phyloP scores from a whole-genome alignment of 2,888 invertebrate species.

The Drosophila atripex region DNA sequence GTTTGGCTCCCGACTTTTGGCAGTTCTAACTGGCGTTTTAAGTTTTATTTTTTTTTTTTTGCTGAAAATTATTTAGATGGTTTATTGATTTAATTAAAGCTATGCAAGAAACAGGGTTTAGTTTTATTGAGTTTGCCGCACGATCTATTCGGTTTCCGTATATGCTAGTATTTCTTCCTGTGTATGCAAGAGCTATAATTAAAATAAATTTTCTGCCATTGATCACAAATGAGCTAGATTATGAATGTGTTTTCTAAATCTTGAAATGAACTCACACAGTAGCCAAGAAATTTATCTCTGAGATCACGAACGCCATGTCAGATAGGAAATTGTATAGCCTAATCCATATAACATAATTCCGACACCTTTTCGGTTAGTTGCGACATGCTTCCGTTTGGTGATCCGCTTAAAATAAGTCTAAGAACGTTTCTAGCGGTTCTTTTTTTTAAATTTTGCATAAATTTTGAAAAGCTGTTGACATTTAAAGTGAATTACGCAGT shows the following conservation, averaged over 20 bases:
- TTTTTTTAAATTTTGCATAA: conserved; percentile 3
- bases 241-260: conserved; percentile 33
- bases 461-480: conserved; percentile 49
- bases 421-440: conserved; percentile 24
- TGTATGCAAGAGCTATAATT: conserved; percentile 54
- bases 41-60: conserved; percentile 17
- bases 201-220: conserved; percentile 56
- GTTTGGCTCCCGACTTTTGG: conserved; percentile 24
- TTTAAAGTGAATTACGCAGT: conserved; percentile 40
- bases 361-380: conserved; percentile 48
- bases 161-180: conserved; percentile 51
- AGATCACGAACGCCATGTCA: conserved; percentile 50
- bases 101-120: conserved; percentile 27
- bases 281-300: conserved; percentile 47
- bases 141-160: conserved; percentile 62
- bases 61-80: conserved; percentile 44
- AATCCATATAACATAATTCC: conserved; percentile 63
- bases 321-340: conserved; percentile 59
- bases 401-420: conserved; percentile 55
- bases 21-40: conserved; percentile 23
- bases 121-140: conserved; percentile 35
- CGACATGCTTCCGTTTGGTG: conserved; percentile 66
- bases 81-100: conserved; percentile 74
- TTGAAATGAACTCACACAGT: conserved; percentile 58
- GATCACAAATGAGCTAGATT: conserved; percentile 31